Evolutionary conservation across 2,888 invertebrate species (phyloP).

Genomic region (Noctua janthina): DNA sequence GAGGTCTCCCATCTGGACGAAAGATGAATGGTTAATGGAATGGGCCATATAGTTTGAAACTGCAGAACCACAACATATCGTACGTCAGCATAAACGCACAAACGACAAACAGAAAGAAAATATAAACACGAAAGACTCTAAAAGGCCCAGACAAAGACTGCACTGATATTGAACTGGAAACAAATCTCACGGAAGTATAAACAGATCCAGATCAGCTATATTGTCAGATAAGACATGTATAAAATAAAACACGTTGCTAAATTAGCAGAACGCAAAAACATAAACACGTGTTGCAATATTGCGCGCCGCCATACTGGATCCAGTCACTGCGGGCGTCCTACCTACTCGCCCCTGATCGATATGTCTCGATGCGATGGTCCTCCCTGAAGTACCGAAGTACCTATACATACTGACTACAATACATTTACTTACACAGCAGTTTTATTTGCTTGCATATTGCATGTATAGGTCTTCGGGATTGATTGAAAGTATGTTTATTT

Average conservation of each 20-base stretch:
- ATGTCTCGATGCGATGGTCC: conserved; percentile 81
- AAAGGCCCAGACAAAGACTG: conserved; percentile 22
- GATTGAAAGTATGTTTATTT: conserved; percentile 19
- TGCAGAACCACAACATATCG: conserved; percentile 70
- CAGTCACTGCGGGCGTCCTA: conserved; percentile 52
- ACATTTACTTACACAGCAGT: conserved; percentile 12
- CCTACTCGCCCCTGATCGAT: conserved; percentile 79
- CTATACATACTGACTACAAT: conserved; percentile 26
- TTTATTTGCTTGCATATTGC: conserved; percentile 16
- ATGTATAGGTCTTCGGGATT: conserved; percentile 1
- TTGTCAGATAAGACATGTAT: conserved; percentile 20
- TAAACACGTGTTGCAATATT: conserved; percentile 53
- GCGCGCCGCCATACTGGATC: conserved; percentile 47
- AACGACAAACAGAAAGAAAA: conserved; percentile 35
- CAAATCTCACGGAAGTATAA: conserved; percentile 36
- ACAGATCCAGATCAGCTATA: conserved; percentile 39
- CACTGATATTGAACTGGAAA: conserved; percentile 26
- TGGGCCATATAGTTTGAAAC: conserved; percentile 70
- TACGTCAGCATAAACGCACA: conserved; percentile 58
- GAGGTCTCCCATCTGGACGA: conserved; percentile 65
- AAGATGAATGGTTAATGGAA: conserved; percentile 69
- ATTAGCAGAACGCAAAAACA: conserved; percentile 39
- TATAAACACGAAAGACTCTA: conserved; percentile 15
- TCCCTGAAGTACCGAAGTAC: conserved; percentile 65
- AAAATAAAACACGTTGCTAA: conserved; percentile 28